These are phyloP conservation scores for Magallana angulata DNA, from an alignment of 1,140 invertebrate genomes.

Conservation along the genomic window DNA sequence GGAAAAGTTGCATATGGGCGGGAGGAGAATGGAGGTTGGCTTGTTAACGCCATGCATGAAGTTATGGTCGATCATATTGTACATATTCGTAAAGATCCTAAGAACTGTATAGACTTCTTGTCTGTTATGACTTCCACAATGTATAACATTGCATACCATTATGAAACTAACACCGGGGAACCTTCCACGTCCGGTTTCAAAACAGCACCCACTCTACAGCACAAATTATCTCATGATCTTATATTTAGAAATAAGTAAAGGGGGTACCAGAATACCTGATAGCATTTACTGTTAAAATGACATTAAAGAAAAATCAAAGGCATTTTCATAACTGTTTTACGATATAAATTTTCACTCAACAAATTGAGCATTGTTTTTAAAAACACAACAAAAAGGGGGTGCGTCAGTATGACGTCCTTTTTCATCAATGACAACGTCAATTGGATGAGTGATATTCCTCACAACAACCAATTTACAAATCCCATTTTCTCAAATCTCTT, in stretches of 20 bases:
- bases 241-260: constrained; percentile 24
- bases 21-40: background rate
- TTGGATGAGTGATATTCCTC: too few relatives aligned
- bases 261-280: too few relatives aligned
- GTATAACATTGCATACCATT: background rate
- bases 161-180: background rate
- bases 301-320: too few relatives aligned
- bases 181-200: background rate
- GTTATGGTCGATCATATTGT: background rate
- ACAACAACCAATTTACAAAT: too few relatives aligned
- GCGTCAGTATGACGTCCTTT: too few relatives aligned
- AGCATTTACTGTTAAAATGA: too few relatives aligned
- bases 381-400: too few relatives aligned
- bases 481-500: too few relatives aligned
- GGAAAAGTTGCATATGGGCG: background rate
- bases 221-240: constrained; percentile 17
- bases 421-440: too few relatives aligned
- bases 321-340: too few relatives aligned
- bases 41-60: background rate
- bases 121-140: background rate
- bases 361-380: too few relatives aligned
- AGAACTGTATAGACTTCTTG: background rate
- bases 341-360: too few relatives aligned
- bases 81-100: background rate
- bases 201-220: background rate